Evolutionary conservation across 2,888 invertebrate genomes (phyloP).

Genomic region (Entomobrya proxima): DNA sequence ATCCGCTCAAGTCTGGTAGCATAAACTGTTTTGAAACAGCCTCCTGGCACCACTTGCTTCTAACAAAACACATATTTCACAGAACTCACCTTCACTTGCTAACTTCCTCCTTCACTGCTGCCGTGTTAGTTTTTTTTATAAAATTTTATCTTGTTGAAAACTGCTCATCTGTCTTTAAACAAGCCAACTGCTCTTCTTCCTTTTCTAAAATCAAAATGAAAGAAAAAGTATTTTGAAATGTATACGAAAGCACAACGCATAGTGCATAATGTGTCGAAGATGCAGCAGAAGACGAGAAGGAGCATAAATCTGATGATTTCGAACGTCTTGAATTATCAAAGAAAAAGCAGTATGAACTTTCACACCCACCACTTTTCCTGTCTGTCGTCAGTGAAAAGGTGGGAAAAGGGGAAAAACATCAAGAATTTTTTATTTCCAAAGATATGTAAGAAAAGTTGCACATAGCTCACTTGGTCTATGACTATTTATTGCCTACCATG

Average conservation of each 20-base stretch:
- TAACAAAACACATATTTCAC: constrained; percentile 25
- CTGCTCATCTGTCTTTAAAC: constrained; percentile 50
- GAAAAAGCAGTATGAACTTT: constrained; percentile 31
- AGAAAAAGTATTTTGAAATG: neutral
- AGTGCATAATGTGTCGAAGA: neutral
- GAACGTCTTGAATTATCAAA: neutral
- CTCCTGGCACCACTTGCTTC: constrained; percentile 60
- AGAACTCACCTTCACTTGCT: constrained; percentile 42
- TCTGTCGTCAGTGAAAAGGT: constrained; percentile 11
- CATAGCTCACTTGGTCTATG: no score
- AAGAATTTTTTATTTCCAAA: no score
- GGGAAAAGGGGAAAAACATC: constrained; percentile 2
- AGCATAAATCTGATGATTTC: constrained; percentile 23
- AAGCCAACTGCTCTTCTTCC: constrained; percentile 43
- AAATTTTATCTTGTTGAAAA: constrained; percentile 50
- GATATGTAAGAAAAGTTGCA: no score
- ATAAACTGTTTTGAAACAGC: constrained; percentile 31
- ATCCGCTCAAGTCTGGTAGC: no score
- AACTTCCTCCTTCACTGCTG: neutral
- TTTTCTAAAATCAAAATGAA: constrained; percentile 13
- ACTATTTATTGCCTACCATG: neutral
- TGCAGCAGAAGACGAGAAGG: neutral
- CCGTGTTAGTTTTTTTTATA: no score
- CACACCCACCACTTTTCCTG: constrained; percentile 35
- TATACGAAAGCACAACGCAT: neutral